Conservation (phyloP, 1,140 invertebrate species). For the Drosophila biarmipes region DNA sequence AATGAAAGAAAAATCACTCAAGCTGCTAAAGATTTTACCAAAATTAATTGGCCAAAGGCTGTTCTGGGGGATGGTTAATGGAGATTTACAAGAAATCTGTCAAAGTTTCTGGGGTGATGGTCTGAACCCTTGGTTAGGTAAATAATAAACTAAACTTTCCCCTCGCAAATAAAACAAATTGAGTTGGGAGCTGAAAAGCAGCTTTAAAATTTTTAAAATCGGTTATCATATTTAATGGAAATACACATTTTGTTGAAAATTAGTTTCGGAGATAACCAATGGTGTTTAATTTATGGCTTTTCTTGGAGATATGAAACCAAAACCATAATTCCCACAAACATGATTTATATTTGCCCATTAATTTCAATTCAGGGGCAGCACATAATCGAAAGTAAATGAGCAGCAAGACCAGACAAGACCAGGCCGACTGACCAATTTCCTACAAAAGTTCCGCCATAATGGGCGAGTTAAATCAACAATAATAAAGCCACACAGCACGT, state of each 20-base stretch:
- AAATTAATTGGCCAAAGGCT: conserved; percentile 29
- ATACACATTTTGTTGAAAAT: background rate
- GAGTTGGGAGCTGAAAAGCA: background rate
- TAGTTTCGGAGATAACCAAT: background rate
- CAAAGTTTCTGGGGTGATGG: background rate
- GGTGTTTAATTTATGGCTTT: conserved; percentile 3
- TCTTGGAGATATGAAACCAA: background rate
- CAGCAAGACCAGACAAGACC: conserved; percentile 11
- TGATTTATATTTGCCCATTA: conserved; percentile 23
- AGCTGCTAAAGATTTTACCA: conserved; percentile 15
- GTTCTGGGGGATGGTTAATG: background rate
- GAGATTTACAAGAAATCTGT: conserved; percentile 25
- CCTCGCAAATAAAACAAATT: background rate
- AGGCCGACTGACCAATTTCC: conserved; percentile 12
- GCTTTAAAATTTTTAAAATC: background rate
- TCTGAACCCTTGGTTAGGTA: background rate
- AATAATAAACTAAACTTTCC: conserved; percentile 3
- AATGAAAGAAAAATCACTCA: conserved; percentile 42
- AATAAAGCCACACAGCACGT: conserved; percentile 67
- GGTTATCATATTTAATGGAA: background rate
- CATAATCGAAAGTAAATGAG: conserved; percentile 44
- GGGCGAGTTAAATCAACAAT: conserved; percentile 42
- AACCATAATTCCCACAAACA: conserved; percentile 1
- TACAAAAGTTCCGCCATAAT: conserved; percentile 37
- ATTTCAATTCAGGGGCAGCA: conserved; percentile 32